Conservation (phyloP, 2,797 vertebrate species). For the Microchirus variegatus region DNA sequence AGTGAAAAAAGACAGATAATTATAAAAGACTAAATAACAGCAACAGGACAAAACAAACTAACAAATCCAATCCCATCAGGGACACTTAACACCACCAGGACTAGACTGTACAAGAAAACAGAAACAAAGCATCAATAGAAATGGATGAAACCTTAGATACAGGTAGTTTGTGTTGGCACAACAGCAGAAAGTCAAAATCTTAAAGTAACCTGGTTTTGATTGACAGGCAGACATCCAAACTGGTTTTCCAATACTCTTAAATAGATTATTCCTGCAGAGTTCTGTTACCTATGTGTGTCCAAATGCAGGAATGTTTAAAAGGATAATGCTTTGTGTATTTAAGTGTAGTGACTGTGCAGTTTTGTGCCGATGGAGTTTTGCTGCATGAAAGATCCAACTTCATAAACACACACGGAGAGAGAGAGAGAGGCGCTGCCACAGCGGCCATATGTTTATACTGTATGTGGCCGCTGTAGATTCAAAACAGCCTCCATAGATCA, state of each 20-base stretch:
- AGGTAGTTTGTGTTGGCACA: constrained; percentile 14
- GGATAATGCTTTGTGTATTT: constrained; percentile 33
- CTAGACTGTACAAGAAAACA: background rate
- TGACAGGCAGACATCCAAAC: constrained; percentile 19
- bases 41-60: background rate
- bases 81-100: background rate
- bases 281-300: constrained; percentile 21
- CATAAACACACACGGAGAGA: constrained; percentile 24
- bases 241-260: constrained; percentile 45
- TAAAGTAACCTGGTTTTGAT: constrained; percentile 24
- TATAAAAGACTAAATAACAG: constrained; percentile 11
- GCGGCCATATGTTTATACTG: constrained; percentile 7
- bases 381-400: constrained; percentile 8
- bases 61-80: constrained; percentile 4
- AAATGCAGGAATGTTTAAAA: constrained; percentile 40
- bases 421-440: constrained; percentile 4
- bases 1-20: background rate
- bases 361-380: constrained; percentile 15
- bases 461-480: background rate
- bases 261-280: constrained; percentile 44
- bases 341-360: constrained; percentile 12
- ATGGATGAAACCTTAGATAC: constrained; percentile 1
- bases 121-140: background rate
- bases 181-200: constrained; percentile 6
- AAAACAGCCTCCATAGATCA: background rate